Evolutionary conservation across 2,888 invertebrate species (phyloP), one percentile per base, ranked within the genome.

Genomic region (Ormyrus pomaceus): DNA sequence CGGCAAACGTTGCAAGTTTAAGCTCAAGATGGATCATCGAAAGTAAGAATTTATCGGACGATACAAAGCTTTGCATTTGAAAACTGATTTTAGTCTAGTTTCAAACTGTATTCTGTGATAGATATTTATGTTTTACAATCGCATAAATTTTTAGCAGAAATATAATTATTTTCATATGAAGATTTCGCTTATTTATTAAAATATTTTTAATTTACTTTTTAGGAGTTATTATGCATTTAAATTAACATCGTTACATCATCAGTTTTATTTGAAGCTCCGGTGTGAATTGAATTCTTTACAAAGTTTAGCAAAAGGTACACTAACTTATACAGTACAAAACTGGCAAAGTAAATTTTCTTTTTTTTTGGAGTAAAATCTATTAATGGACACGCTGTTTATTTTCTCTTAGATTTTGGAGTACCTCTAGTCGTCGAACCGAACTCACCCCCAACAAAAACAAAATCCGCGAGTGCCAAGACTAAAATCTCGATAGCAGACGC

Each of bases 221-320:
- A 93, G 94, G 90, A 95, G 95, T 87, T 95, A 94, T 87, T 95
- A 95, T 87, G 93, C 95, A 79, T 95, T 95, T 90, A 95, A 95
- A 90, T 90, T 95, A 81, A 95, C 95, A 9, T 95, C 95, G n/a
- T 90, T 95, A 65, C 95, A 95, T 88, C 95, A 95, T 88, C 94
- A 95, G 88, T 93, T 95, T 89, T 95, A 95, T 91, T 92, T 95
- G 85, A 94, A 95, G 86, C 90, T 95, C 70, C 93, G 95, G 87
- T 94, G 94, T 61, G 95, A 95, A 88, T 93, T 94, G 82, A 94
- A 94, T 81, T 95, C 95, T 75, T 86, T 90, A 58, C 89, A 90
- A 71, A 88, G 88, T 34, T 86, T 90, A 46, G 88, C 88, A 46
- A 89, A 90, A 87, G 91, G 91, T 91, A 85, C 70, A 53, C 5